Evolutionary conservation across 2,797 vertebrate genomes (phyloP), one percentile per base, ranked within the genome.

Genomic region (Botia kubotai): DNA sequence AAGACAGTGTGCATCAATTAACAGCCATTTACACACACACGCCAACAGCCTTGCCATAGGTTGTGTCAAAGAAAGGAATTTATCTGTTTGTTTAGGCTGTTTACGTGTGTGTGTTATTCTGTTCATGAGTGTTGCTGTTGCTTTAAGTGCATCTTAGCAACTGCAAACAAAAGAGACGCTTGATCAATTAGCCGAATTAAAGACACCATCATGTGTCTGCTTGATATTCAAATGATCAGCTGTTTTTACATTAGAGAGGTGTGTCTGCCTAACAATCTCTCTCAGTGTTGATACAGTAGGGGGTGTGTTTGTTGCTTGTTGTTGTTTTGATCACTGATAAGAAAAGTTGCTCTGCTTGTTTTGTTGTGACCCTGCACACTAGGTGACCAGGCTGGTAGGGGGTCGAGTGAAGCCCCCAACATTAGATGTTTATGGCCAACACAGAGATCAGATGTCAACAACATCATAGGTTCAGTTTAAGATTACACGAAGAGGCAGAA

Each of bases 161-260:
- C 17, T 70, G 53, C 74, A 66, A 79, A 86, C 80, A 87, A 90
- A 84, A 89, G 83, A 87, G 80, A 86, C 81, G 87, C 90, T 92
- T 83, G 77, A 86, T 89, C 90, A 92, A 92, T 93, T 92, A 92
- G 88, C 71, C 75, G 83, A 86, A 89, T 90, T 91, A 91, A 91
- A 89, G 88, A 87, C 88, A 86, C 88, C 88, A 83, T 88, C 80
- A 86, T 77, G 65, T 66, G 84, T 86, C 83, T 69, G 86, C 91
- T 92, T 93, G 90, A 93, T 91, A 89, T 90, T 90, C 87, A 92
- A 93, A 93, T 91, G 77, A 89, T 89, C 81, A 86, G 82, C 81
- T 84, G 83, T 58, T 85, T 80, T 87, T 81, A 89, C 70, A 82
- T 89, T 85, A 91, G 86, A 91, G 83, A 84, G 88, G 60, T 88